Base-by-base conservation (phyloP, 1,140 invertebrate species). In the Hormaphis cornu region DNA sequence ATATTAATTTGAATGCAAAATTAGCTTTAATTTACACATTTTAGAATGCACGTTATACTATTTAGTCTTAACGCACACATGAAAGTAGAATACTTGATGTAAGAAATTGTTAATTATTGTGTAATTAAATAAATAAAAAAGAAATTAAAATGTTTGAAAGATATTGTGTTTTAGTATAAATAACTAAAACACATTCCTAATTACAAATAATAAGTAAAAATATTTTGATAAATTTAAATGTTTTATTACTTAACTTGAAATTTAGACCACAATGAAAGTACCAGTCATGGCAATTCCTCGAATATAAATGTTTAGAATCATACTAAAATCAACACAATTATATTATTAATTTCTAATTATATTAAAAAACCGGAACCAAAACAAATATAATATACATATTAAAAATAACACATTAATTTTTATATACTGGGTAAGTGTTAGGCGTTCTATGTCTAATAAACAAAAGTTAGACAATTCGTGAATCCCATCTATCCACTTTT, bases 331-430 rank as follows among this genome's bases (percentile, higher is more conserved):
- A n/a, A n/a, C n/a, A 53, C 28, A 30, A 53, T 53, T 18, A 18
- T 0, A 53, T 30, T 53, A 30, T 16, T 53, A 10, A 30, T 53
- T 35, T 56, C 22, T 18, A 16, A 35, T 56, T 56, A 59, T 18
- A 48, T 28, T 20, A 42, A 63, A 46, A 35, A 63, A 63, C 59
- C 59, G 26, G 59, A 63, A 63, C 59, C 59, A 63, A 48, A 48
- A 48, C 22, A 35, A 56, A 28, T 30, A 63, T 12, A 63, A 46
- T 18, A 59, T 4, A 44, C 18, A 14, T n/a, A 44, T 26, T 26
- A 26, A 26, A 59, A 59, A 26, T 18, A 26, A 42, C 40, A 37
- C 24, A 59, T 42, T 59, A 59, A n/a, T 42, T 22, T 4, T 59
- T 7, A 37, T 59, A 56, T 20, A 46, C 48, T 63, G 46, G 42